Evolutionary conservation across 2,113 vertebrate species (phyloP), one percentile per base, ranked within the genome.

Genomic region (Haemorhous mexicanus): DNA sequence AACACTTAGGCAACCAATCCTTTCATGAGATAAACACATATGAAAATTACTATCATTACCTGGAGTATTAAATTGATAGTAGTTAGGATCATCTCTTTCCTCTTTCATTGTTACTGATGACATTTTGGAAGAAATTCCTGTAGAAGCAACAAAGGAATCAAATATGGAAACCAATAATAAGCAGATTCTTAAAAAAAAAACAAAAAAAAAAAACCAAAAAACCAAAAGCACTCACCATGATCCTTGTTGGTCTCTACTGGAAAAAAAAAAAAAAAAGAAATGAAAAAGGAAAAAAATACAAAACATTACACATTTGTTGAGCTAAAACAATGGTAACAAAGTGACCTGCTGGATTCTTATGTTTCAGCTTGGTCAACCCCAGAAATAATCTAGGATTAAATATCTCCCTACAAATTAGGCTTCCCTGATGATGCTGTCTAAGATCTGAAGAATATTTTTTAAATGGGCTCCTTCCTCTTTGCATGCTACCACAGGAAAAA

Each of bases 81-180:
- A 98, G 59, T 97, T 98, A 28, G 97, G 95, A 59, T 98, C 98
- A 78, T 98, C 98, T 2, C 66, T 87, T 91, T 98, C 98, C 75
- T 98, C 97, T 74, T 98, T 98, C 52, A 98, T 76, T 26, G 96
- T 83, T 81, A 98, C 89, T 49, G 93, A 55, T 53, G 96, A 35
- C 82, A 96, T 82, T 93, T 97, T 97, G 59, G 97, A 90, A 64
- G 97, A 95, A 91, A 96, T 86, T 82, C 94, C 98, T 98, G 53
- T 24, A 75, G 59, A 69, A 95, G 67, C 23, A 87, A 94, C 41
- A 63, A 27, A 67, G 27, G 47, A 53, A 27, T 95, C 19, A 84
- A 89, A 84, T 21, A 67, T 0, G 3, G 55, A 76, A 61, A 74
- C 26, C 4, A 69, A 9, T 23, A 61, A 80, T 13, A 75, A 87